Conservation (phyloP, 2,888 invertebrate genomes). For the Baccha elongata region DNA sequence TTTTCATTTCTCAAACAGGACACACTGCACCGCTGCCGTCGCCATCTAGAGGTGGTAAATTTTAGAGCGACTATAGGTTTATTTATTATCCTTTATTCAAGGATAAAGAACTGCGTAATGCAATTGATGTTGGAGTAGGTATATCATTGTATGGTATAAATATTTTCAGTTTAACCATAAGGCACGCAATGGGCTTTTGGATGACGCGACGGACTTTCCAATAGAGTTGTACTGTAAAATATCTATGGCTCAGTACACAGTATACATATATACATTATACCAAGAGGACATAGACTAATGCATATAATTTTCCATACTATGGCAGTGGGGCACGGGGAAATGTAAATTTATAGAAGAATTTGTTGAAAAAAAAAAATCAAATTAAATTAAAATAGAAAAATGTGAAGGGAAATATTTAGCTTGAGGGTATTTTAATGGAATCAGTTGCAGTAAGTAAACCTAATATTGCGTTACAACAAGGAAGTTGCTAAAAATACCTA, state of each 20-base stretch:
- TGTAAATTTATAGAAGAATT: slow-evolving; percentile 64
- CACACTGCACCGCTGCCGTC: background rate
- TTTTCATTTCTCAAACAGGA: slow-evolving; percentile 66
- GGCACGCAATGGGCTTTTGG: slow-evolving; percentile 71
- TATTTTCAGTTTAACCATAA: slow-evolving; percentile 54
- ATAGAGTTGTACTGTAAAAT: slow-evolving; percentile 15
- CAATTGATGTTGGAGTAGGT: slow-evolving; percentile 23
- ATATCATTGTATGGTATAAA: slow-evolving; percentile 41
- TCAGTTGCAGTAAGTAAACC: slow-evolving; percentile 40
- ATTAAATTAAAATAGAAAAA: slow-evolving; percentile 39
- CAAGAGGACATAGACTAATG: slow-evolving; percentile 34
- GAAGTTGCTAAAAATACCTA: slow-evolving; percentile 39
- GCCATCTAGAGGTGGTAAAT: background rate
- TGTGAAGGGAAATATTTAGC: slow-evolving; percentile 64
- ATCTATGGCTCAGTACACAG: background rate
- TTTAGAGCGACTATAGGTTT: slow-evolving; percentile 37
- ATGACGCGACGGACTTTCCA: background rate
- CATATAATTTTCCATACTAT: slow-evolving; percentile 54
- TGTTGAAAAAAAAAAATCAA: slow-evolving; percentile 34
- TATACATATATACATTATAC: slow-evolving; percentile 9
- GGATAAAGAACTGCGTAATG: slow-evolving; percentile 61
- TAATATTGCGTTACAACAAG: slow-evolving; percentile 68
- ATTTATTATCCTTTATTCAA: slow-evolving; percentile 37
- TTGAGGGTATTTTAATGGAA: slow-evolving; percentile 67
- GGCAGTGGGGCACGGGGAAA: slow-evolving; percentile 34